Percentiles rank a stretch among this genome's conserved stretches.
Conservation (phyloP, 2,113 vertebrate genomes). For the Saiga tatarica region DNA sequence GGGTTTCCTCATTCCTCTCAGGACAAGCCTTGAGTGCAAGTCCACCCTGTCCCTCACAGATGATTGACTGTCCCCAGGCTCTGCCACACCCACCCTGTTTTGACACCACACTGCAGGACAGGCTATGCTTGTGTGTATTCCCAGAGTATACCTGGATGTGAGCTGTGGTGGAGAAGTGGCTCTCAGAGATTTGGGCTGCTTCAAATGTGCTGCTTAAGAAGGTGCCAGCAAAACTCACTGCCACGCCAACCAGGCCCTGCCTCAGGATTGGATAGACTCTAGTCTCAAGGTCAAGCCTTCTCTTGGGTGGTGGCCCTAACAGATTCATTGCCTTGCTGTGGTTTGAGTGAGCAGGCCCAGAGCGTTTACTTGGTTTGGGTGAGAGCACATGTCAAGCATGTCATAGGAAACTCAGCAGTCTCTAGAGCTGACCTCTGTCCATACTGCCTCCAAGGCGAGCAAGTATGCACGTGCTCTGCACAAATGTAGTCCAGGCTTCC, state of each 20-base stretch:
- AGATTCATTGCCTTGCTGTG: not conserved
- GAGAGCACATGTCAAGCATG: not conserved
- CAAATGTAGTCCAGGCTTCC: not conserved
- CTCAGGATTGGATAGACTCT: not conserved
- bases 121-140: not conserved
- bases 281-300: not conserved
- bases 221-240: not conserved
- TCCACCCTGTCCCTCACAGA: not conserved
- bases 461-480: not conserved
- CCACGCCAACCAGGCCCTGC: not conserved
- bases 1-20: not conserved
- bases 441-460: not conserved
- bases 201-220: fast-evolving
- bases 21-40: not conserved
- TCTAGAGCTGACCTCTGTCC: not conserved
- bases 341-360: not conserved
- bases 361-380: not conserved
- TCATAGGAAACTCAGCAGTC: not conserved
- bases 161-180: too few relatives aligned
- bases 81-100: not conserved
- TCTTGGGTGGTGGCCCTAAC: not conserved
- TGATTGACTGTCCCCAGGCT: not conserved
- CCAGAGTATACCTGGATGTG: not conserved
- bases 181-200: not conserved
- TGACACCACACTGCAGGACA: not conserved